These are phyloP conservation scores for Sebastes iracundus DNA, from an alignment of 2,797 vertebrate species.

Conservation along the genomic window DNA sequence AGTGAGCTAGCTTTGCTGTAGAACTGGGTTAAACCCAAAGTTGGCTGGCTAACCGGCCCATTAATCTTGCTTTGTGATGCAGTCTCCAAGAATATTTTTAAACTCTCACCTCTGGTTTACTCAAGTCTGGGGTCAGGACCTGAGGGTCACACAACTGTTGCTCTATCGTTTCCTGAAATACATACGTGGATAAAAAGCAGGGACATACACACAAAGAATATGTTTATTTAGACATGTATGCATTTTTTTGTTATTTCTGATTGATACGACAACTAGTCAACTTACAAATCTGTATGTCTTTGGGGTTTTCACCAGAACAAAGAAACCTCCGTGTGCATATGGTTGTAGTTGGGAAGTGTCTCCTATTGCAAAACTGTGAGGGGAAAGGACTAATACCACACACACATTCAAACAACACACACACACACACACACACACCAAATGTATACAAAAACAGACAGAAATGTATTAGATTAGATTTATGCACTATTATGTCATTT, in stretches of 20 bases:
- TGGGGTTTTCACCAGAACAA: conserved; percentile 90
- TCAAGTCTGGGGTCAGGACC: conserved; percentile 91
- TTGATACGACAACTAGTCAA: conserved; percentile 16
- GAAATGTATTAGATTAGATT: neutral
- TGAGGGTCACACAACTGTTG: conserved; percentile 89
- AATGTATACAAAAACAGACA: neutral
- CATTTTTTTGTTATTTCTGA: neutral
- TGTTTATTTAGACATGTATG: neutral
- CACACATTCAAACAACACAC: conserved; percentile 9
- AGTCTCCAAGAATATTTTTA: neutral
- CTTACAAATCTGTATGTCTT: conserved; percentile 93
- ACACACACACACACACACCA: neutral
- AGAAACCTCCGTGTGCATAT: conserved; percentile 94
- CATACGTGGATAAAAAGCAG: neutral
- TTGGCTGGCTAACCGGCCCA: neutral
- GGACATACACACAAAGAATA: neutral
- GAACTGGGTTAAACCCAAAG: neutral
- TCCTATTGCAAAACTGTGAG: conserved; percentile 93
- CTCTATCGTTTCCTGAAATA: conserved; percentile 89
- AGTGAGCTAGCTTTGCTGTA: neutral
- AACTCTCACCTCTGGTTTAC: conserved; percentile 92
- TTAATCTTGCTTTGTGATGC: neutral
- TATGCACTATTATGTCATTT: neutral
- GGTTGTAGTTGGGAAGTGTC: conserved; percentile 90
- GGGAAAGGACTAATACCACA: conserved; percentile 87